Evolutionary conservation across 2,797 vertebrate genomes (phyloP).

Genomic region (Microcaecilia unicolor): DNA sequence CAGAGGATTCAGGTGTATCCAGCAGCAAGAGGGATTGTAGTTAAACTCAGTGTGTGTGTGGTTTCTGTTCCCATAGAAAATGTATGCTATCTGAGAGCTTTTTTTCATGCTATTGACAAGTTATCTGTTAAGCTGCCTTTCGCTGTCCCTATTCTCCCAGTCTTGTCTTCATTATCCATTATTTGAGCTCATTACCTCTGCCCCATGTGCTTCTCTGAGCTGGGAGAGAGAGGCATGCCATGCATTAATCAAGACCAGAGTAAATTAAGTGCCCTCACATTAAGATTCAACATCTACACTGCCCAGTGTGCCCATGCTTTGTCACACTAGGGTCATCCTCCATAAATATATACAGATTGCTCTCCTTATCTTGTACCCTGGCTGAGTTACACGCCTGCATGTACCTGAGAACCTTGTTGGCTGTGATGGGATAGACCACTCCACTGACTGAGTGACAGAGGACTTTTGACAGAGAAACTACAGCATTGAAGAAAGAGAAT

Average conservation of each 20-base stretch:
- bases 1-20: slow-evolving; percentile 44
- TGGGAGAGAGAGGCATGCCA: no score
- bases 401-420: slow-evolving; percentile 23
- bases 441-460: slow-evolving; percentile 15
- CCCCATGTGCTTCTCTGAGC: no score
- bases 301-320: not conserved
- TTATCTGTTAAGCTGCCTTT: no score
- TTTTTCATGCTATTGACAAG: no score
- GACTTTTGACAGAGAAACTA: no score
- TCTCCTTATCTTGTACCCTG: slow-evolving; percentile 40
- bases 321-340: no score
- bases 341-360: slow-evolving; percentile 23
- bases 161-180: slow-evolving; percentile 18
- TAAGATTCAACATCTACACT: no score
- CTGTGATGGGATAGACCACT: slow-evolving; percentile 20
- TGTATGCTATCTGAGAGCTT: no score
- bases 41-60: slow-evolving; percentile 45
- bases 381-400: slow-evolving; percentile 28
- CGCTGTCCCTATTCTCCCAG: not conserved
- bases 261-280: no score
- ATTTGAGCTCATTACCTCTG: slow-evolving; percentile 19
- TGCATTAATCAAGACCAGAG: no score
- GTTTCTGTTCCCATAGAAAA: no score
- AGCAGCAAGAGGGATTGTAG: slow-evolving; percentile 22
- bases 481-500: no score